Base-by-base conservation (phyloP, 2,888 invertebrate genomes). In the Cancer borealis region DNA sequence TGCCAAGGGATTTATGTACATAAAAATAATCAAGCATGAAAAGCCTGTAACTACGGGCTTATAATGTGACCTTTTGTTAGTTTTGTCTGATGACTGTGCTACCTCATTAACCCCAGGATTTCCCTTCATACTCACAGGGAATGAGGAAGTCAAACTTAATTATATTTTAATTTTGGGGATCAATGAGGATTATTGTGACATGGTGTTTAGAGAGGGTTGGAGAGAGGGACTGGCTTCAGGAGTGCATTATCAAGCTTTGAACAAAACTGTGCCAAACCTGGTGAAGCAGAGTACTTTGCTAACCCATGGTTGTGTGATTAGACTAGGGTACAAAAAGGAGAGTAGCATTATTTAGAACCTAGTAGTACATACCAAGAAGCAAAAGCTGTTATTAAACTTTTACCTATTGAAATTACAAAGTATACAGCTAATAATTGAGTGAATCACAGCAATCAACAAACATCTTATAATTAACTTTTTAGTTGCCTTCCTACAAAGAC, bases 251-350 rank as follows among this genome's bases (percentile, higher is more conserved):
- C 92, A 94, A 94, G 94, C 94, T 60, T 94, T 94, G 94, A 94
- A 94, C 94, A 94, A 94, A 94, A 94, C 94, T 94, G 94, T 94
- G 94, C 94, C 94, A 94, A 94, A 94, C 94, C 94, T 94, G 94
- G 89, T 94, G 94, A 94, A 94, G 94, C 94, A 92, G 94, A 94
- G 94, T 92, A 94, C 94, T 94, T 94, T 94, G 94, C 94, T 94
- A 94, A 94, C 94, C 94, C 94, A 94, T 94, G 94, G 94, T 92
- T 94, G 94, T 94, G 94, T 94, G 94, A 94, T 92, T 92, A 94
- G 94, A 94, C 94, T 94, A 94, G 94, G 90, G 92, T 89, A 89
- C 89, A 94, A 94, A 92, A 92, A 92, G 94, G 91, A 92, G 92
- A 94, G 92, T 89, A 94, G 92, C 94, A 94, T 94, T 92, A 94